These are phyloP conservation scores for Lithobates sylvaticus DNA, from an alignment of 2,797 vertebrate species.

Conservation along the genomic window DNA sequence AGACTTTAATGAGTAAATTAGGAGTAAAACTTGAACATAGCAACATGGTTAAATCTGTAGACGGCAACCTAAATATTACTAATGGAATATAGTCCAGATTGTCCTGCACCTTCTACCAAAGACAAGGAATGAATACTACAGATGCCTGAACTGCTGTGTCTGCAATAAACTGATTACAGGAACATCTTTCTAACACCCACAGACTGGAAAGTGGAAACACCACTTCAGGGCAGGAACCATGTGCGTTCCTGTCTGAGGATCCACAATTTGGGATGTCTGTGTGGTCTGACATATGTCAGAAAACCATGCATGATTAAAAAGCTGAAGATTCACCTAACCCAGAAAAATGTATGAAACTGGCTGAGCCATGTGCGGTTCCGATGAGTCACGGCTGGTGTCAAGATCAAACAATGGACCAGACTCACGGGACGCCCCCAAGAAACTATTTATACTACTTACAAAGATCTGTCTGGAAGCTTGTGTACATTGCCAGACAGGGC, in stretches of 20 bases:
- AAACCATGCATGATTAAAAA: constrained; percentile 61
- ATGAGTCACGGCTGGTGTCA: constrained; percentile 36
- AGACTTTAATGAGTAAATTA: constrained; percentile 2
- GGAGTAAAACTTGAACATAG: constrained; percentile 5
- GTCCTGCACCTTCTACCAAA: neutral
- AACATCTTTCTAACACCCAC: constrained; percentile 58
- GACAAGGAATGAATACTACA: constrained; percentile 45
- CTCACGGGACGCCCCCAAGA: neutral
- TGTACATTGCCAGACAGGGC: no score
- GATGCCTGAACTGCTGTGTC: constrained; percentile 55
- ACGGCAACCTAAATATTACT: constrained; percentile 18
- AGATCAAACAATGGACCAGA: constrained; percentile 31
- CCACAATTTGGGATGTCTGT: constrained; percentile 48
- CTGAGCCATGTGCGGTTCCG: constrained; percentile 50
- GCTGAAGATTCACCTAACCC: constrained; percentile 53
- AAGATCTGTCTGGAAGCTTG: neutral
- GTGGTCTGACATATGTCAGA: constrained; percentile 57
- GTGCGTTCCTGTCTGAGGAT: constrained; percentile 48
- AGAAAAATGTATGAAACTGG: constrained; percentile 51
- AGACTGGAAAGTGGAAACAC: constrained; percentile 56
- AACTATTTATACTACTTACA: neutral
- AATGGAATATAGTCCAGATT: constrained; percentile 9
- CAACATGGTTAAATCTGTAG: constrained; percentile 1
- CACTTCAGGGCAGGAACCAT: constrained; percentile 52
- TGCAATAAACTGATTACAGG: constrained; percentile 60